Percentiles rank a stretch among this genome's conserved stretches.
Evolutionary conservation across 2,888 invertebrate species (phyloP).

Genomic region (Cheilosia vernalis): DNA sequence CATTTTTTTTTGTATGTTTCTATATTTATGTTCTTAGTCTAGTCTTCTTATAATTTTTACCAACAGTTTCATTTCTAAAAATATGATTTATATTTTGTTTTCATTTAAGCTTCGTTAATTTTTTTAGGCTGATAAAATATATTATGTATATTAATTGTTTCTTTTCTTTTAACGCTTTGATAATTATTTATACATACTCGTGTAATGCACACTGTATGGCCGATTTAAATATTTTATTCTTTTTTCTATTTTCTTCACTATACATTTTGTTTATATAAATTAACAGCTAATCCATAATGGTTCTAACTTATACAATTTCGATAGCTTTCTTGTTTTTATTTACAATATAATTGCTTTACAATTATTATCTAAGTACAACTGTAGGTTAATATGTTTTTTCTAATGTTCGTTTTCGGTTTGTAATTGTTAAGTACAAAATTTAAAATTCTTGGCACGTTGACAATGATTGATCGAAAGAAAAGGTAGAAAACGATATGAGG

Average conservation of each 20-base stretch:
- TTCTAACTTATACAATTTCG: slow-evolving; percentile 18
- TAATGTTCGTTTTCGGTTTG: background rate
- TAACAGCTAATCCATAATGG: slow-evolving; percentile 40
- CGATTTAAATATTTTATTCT: slow-evolving; percentile 32
- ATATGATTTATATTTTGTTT: slow-evolving; percentile 43
- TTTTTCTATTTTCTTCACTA: slow-evolving; percentile 19
- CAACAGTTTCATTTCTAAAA: slow-evolving; percentile 62
- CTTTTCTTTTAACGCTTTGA: slow-evolving; percentile 35
- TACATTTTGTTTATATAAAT: slow-evolving; percentile 40
- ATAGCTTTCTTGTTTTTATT: slow-evolving; percentile 24
- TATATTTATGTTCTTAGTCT: slow-evolving; percentile 27
- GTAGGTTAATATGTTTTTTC: background rate
- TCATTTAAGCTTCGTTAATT: slow-evolving; percentile 46
- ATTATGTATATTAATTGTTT: slow-evolving; percentile 6
- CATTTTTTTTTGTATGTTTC: slow-evolving; percentile 2
- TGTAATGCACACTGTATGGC: slow-evolving; percentile 64
- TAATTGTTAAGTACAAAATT: slow-evolving; percentile 30
- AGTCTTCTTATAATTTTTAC: slow-evolving; percentile 31
- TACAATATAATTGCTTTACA: slow-evolving; percentile 29
- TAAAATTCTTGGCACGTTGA: slow-evolving; percentile 49
- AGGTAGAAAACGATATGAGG: background rate
- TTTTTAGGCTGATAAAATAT: slow-evolving; percentile 64
- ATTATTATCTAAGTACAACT: slow-evolving; percentile 19
- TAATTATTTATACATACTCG: slow-evolving; percentile 26
- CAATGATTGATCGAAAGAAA: slow-evolving; percentile 2